Percentiles rank a stretch among this genome's conserved stretches.
phyloP scores from a whole-genome alignment of 92 coral and sea anemone genomes.

The Parazoanthus atlanticus region DNA sequence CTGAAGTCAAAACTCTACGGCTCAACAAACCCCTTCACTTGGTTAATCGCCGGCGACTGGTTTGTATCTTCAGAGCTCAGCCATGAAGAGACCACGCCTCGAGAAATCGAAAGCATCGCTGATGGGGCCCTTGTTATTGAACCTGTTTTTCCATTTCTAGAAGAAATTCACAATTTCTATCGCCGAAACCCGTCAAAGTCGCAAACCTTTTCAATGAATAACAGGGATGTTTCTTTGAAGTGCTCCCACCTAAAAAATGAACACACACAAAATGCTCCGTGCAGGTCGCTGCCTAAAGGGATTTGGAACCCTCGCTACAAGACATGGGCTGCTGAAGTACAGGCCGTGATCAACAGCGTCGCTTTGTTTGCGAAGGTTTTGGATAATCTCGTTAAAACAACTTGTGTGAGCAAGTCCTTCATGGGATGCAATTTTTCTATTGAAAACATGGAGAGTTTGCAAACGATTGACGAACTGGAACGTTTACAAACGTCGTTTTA shows the following conservation, averaged over 20 bases:
- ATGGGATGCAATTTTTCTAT: conserved; percentile 12
- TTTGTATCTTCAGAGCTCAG: not conserved
- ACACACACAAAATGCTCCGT: not conserved
- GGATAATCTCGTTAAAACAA: conserved; percentile 28
- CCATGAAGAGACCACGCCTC: not conserved
- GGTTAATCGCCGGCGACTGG: conserved; percentile 64
- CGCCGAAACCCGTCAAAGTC: conserved; percentile 10
- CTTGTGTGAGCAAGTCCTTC: conserved; percentile 46
- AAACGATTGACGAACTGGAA: conserved; percentile 39
- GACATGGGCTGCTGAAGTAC: conserved; percentile 49
- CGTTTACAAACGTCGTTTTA: conserved; percentile 19
- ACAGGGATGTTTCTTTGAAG: not conserved
- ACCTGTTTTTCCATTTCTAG: conserved; percentile 67
- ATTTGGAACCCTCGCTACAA: not conserved
- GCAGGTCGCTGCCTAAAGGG: not conserved
- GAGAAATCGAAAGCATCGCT: conserved; percentile 28
- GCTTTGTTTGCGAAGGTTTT: conserved; percentile 60
- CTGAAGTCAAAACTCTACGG: not conserved
- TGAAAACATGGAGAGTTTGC: conserved; percentile 21
- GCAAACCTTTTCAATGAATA: not conserved
- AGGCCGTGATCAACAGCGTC: conserved; percentile 71
- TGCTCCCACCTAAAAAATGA: not conserved
- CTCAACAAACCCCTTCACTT: conserved; percentile 37
- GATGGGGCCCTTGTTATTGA: conserved; percentile 48
- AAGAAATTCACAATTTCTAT: conserved; percentile 54